Percentiles rank a stretch among this genome's conserved stretches.
These are phyloP conservation scores for Holothuria leucospilota DNA, from an alignment of 53 echinoderm and acorn worm species.

Conservation along the genomic window DNA sequence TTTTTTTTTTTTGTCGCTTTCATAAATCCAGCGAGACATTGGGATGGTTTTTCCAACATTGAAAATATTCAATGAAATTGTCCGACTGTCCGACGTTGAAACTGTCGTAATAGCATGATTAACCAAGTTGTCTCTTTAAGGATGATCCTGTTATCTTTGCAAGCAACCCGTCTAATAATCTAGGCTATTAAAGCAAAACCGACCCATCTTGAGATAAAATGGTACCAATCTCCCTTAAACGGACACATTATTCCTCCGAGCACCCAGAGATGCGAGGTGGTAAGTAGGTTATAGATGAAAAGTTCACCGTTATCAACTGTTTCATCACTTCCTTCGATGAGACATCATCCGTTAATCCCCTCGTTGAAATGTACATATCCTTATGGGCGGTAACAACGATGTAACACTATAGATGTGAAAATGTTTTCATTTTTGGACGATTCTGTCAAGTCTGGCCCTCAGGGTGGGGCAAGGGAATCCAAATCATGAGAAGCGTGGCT, in stretches of 20 bases:
- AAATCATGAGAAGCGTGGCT: neutral
- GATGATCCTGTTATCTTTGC: too few species aligned
- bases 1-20: too few species aligned
- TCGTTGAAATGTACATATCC: slow-evolving; percentile 18
- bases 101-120: too few species aligned
- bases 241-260: neutral
- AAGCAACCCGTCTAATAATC: too few species aligned
- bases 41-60: too few species aligned
- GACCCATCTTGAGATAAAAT: too few species aligned
- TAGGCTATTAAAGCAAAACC: too few species aligned
- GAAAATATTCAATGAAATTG: too few species aligned
- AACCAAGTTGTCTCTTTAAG: too few species aligned
- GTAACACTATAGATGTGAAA: neutral
- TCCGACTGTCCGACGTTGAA: too few species aligned
- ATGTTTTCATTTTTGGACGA: neutral
- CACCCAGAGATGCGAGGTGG: neutral
- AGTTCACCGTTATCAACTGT: neutral
- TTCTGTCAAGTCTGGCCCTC: neutral
- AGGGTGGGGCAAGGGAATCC: neutral
- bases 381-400: slow-evolving; percentile 16
- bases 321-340: slow-evolving; percentile 1
- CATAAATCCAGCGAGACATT: too few species aligned
- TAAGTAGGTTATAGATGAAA: slow-evolving; percentile 11
- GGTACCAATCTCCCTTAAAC: too few species aligned
- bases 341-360: neutral